These are phyloP conservation scores for Triops longicaudatus DNA, from an alignment of 1,140 invertebrate genomes.

Conservation along the genomic window DNA sequence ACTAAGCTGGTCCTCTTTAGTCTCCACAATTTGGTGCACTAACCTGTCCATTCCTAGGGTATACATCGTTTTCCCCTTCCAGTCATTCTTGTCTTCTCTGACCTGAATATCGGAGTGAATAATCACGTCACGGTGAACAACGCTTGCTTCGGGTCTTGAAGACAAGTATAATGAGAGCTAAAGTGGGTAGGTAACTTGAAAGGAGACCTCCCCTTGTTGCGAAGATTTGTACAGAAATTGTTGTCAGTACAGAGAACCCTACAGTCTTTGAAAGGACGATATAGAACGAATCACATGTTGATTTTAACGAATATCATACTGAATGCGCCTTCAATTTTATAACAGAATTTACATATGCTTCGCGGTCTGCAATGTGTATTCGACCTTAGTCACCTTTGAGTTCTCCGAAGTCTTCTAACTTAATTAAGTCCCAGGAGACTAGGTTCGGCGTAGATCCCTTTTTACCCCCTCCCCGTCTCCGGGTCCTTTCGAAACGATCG, in stretches of 20 bases:
- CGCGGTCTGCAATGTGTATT: background rate
- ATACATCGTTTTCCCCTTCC: background rate
- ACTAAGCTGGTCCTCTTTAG: background rate
- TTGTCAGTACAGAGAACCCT: background rate
- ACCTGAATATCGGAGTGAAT: background rate
- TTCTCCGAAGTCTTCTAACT: background rate
- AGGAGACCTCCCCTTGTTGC: background rate
- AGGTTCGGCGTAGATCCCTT: background rate
- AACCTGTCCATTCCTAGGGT: background rate
- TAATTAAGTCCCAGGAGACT: conserved; percentile 2
- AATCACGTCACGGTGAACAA: background rate
- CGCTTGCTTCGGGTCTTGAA: background rate
- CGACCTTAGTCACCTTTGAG: background rate
- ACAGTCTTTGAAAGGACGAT: background rate
- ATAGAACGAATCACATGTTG: background rate
- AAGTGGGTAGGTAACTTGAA: background rate
- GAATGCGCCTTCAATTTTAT: background rate
- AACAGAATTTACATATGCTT: background rate
- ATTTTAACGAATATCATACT: background rate
- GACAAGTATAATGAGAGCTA: background rate
- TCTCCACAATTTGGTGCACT: background rate
- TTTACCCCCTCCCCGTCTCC: background rate
- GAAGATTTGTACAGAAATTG: background rate
- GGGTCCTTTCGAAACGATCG: background rate
- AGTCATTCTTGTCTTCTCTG: background rate